A percentile compares a stretch with the other conserved stretches of the same genome.
These are phyloP conservation scores for Gallinago stenura DNA, from an alignment of 2,797 vertebrate genomes.

Conservation along the genomic window DNA sequence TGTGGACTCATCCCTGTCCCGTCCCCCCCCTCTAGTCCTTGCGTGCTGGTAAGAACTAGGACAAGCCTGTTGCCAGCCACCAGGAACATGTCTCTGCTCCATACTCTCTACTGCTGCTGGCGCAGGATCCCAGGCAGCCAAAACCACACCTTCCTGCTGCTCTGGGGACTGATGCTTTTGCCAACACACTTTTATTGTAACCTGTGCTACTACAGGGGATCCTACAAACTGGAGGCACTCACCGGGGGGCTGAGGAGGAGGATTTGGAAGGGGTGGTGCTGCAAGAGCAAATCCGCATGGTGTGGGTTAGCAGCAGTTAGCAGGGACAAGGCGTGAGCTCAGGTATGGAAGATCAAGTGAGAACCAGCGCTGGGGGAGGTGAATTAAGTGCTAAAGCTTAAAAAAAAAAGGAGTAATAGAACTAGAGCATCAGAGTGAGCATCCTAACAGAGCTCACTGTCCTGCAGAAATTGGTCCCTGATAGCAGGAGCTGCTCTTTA, in stretches of 20 bases:
- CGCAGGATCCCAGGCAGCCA: fast-evolving
- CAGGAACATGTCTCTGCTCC: neutral
- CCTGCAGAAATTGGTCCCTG: neutral
- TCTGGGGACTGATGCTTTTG: fast-evolving
- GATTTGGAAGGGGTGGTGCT: neutral
- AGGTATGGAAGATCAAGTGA: neutral
- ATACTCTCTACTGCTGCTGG: neutral
- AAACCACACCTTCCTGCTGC: neutral
- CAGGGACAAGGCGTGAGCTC: neutral
- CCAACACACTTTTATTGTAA: neutral
- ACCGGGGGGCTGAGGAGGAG: neutral
- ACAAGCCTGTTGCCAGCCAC: neutral
- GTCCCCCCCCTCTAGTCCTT: neutral
- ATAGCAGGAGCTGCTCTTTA: neutral
- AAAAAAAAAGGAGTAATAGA: neutral
- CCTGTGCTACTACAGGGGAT: neutral
- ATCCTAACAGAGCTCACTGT: neutral
- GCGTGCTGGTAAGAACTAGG: neutral
- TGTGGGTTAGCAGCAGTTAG: neutral
- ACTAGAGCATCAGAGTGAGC: neutral
- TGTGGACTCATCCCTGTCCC: neutral
- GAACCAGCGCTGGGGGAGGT: neutral
- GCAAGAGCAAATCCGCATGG: neutral
- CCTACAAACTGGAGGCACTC: neutral
- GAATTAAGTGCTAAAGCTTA: neutral